Evolutionary conservation across 2,888 invertebrate species (phyloP).

Genomic region (Ochropacha duplaris): DNA sequence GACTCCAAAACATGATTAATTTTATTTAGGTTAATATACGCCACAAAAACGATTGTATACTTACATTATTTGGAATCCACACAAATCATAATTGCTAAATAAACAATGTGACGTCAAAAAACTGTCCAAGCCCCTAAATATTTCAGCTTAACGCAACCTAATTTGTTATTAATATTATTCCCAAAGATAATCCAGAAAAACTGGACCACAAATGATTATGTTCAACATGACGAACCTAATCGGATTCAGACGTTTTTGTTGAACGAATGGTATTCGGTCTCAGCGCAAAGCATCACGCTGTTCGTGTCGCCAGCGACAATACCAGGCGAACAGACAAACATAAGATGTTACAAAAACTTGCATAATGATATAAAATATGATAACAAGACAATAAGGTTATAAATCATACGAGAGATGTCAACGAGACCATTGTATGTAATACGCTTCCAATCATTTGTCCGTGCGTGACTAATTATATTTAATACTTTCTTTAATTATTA

Average conservation of each 20-base stretch:
- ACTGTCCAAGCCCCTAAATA: background rate
- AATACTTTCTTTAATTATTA: background rate
- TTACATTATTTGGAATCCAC: background rate
- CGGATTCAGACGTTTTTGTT: conserved; percentile 1
- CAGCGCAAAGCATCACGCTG: conserved; percentile 40
- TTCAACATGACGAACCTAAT: background rate
- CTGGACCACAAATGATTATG: background rate
- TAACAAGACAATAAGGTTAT: conserved; percentile 34
- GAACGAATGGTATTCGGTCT: background rate
- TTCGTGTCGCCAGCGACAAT: conserved; percentile 22
- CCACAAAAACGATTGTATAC: too few relatives aligned
- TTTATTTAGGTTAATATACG: too few relatives aligned
- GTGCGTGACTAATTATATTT: background rate
- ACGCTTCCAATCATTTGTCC: background rate
- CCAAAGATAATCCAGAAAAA: background rate
- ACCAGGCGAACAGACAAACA: conserved; percentile 11
- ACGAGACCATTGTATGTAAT: conserved; percentile 22
- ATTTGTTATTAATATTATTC: background rate
- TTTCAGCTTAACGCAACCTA: background rate
- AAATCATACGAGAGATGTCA: conserved; percentile 30
- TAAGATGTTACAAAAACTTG: conserved; percentile 15
- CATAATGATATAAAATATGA: conserved; percentile 21
- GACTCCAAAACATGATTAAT: too few relatives aligned
- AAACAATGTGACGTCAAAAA: background rate
- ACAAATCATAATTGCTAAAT: background rate